Percentiles rank a stretch among this genome's conserved stretches.
These are phyloP conservation scores for Lomographa bimaculata DNA, from an alignment of 2,888 invertebrate genomes.

Conservation along the genomic window DNA sequence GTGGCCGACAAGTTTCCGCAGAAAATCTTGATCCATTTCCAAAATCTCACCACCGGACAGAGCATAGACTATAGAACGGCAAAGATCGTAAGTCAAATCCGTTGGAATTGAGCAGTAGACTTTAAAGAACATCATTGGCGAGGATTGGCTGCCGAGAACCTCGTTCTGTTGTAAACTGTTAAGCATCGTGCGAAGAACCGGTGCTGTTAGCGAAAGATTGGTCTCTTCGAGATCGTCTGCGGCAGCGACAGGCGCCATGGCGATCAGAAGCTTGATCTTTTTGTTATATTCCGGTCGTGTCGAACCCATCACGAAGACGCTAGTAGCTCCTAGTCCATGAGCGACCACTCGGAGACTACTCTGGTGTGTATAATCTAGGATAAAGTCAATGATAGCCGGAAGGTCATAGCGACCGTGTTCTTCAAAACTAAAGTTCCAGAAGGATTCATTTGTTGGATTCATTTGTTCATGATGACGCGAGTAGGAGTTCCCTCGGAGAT, in stretches of 20 bases:
- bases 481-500: constrained; percentile 83
- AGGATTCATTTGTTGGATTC: constrained; percentile 49
- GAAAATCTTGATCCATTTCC: constrained; percentile 32
- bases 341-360: constrained; percentile 83
- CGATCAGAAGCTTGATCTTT: constrained; percentile 73
- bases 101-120: constrained; percentile 15
- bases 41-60: constrained; percentile 10
- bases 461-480: constrained; percentile 69
- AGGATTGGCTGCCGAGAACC: constrained; percentile 13
- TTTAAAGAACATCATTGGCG: background rate
- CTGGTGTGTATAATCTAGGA: constrained; percentile 62
- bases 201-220: background rate
- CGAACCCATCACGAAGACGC: constrained; percentile 74
- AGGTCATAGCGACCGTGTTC: constrained; percentile 87
- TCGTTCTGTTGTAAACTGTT: constrained; percentile 16
- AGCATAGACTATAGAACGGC: constrained; percentile 23
- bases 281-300: constrained; percentile 76
- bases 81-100: constrained; percentile 4
- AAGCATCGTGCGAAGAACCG: constrained; percentile 1
- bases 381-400: constrained; percentile 78
- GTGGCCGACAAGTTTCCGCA: constrained; percentile 23
- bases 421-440: constrained; percentile 83
- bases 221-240: constrained; percentile 10
- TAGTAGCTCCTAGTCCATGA: constrained; percentile 85
- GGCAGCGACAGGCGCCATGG: constrained; percentile 41